Evolutionary conservation across 1,140 invertebrate genomes (phyloP).

Genomic region (Drosophila chauvacae): DNA sequence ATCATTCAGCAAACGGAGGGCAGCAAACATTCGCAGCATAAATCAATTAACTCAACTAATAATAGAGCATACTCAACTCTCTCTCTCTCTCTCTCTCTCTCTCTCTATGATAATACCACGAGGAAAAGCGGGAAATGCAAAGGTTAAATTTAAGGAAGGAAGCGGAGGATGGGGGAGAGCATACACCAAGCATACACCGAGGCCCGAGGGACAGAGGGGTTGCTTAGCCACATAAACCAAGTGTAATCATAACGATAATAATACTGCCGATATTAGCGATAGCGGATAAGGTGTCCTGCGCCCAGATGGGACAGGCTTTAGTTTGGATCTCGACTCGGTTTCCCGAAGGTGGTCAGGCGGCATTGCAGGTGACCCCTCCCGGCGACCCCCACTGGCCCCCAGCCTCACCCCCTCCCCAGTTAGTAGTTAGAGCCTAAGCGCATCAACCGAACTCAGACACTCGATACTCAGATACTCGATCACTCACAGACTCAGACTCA

Average conservation of each 20-base stretch:
- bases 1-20: slow-evolving; percentile 40
- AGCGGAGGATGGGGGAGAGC: background rate
- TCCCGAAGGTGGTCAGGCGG: slow-evolving; percentile 8
- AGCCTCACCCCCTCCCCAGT: background rate
- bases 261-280: slow-evolving; percentile 22
- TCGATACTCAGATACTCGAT: slow-evolving; percentile 1
- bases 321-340: slow-evolving; percentile 30
- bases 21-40: slow-evolving; percentile 58
- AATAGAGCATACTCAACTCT: slow-evolving; percentile 52
- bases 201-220: background rate
- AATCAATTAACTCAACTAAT: slow-evolving; percentile 61
- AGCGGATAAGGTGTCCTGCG: slow-evolving; percentile 11
- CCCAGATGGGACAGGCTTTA: slow-evolving; percentile 6
- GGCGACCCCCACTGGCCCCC: background rate
- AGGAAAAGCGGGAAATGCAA: slow-evolving; percentile 16
- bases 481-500: background rate
- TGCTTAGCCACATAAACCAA: slow-evolving; percentile 38
- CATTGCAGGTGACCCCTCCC: slow-evolving; percentile 30
- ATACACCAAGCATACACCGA: background rate
- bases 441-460: slow-evolving; percentile 1
- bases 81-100: slow-evolving; percentile 33
- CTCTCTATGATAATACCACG: slow-evolving; percentile 32
- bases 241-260: slow-evolving; percentile 39
- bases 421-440: slow-evolving; percentile 10
- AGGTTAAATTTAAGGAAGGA: slow-evolving; percentile 8